phyloP scores from a whole-genome alignment of 2,888 invertebrate genomes.

The Idaea straminata region DNA sequence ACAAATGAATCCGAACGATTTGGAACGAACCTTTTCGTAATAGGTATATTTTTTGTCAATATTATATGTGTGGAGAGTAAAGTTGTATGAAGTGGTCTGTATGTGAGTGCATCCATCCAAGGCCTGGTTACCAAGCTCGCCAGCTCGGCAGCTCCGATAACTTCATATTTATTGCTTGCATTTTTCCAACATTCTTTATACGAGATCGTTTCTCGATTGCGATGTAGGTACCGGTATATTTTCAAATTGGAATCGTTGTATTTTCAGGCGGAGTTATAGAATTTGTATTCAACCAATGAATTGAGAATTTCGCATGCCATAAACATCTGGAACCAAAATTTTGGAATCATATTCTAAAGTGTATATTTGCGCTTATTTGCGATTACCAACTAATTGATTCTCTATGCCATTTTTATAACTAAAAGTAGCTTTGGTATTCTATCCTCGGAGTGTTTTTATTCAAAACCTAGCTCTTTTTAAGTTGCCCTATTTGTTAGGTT shows the following conservation, averaged over 20 bases:
- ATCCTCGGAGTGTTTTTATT: neutral
- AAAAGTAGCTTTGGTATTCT: too few species aligned
- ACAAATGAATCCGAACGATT: neutral
- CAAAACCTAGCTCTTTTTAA: neutral
- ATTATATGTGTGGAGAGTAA: neutral
- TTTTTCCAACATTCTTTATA: constrained; percentile 12
- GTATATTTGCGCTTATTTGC: neutral
- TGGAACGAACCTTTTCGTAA: neutral
- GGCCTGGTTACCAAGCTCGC: constrained; percentile 13
- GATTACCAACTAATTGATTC: too few species aligned
- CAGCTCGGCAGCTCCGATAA: constrained; percentile 12
- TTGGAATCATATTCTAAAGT: neutral
- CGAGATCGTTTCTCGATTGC: constrained; percentile 10
- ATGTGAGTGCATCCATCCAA: constrained; percentile 1
- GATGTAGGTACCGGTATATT: neutral
- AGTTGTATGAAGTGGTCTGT: neutral
- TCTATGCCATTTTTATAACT: too few species aligned
- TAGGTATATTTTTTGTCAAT: neutral
- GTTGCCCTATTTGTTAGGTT: neutral
- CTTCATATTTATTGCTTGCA: constrained; percentile 21
- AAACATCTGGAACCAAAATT: neutral
- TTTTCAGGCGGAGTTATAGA: neutral
- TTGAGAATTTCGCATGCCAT: neutral
- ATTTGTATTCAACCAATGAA: neutral
- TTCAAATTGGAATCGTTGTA: neutral